Base-by-base conservation (phyloP, 2,113 vertebrate genomes). In the Anguilla japonica region DNA sequence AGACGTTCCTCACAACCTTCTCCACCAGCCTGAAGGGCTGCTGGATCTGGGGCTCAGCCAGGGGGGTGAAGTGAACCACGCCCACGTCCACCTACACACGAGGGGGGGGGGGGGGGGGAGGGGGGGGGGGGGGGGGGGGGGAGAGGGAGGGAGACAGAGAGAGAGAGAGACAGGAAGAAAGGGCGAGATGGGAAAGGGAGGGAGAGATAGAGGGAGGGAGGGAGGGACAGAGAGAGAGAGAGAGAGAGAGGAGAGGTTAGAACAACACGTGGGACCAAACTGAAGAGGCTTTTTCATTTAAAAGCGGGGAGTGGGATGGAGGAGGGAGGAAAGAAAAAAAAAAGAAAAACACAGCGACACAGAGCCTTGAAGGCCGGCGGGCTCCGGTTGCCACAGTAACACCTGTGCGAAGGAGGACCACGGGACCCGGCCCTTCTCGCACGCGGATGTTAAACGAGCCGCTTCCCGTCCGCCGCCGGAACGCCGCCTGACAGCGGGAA, bases 21-120 rank as follows among this genome's bases (percentile, higher is more conserved):
- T 99, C 98, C 90, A 99, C 98, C 56, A 99, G 92, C 88, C 95
- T 87, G 90, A 99, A 99, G 0, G 98, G 98, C 91, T 99, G 98
- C 90, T 96, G 85, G 90, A 99, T 99, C 93, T 93, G 94, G 46
- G 98, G 97, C 84, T 94, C 89, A 79, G 93, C 91, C 92, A 99
- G 91, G 0, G 98, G 98, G 13, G 95, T 97, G 93, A 99, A 97
- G 93, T 94, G 97, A 29, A 99, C 97, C 84, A 99, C 96, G 18
- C 96, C 97, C 79, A 99, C 98, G 1, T 99, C 98, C 92, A 99
- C 97, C 98, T 99, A 79, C 2, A 88, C 9, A 82, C 50, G 9
- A 53, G n/a, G 8, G n/a, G 71, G n/a, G 26, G 26, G 26, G 11
- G 8, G 34, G 26, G 0, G 20, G 3, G 88, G 18, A 87, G 82